Conservation (phyloP, 1,140 invertebrate genomes). For the Agrilus planipennis region DNA sequence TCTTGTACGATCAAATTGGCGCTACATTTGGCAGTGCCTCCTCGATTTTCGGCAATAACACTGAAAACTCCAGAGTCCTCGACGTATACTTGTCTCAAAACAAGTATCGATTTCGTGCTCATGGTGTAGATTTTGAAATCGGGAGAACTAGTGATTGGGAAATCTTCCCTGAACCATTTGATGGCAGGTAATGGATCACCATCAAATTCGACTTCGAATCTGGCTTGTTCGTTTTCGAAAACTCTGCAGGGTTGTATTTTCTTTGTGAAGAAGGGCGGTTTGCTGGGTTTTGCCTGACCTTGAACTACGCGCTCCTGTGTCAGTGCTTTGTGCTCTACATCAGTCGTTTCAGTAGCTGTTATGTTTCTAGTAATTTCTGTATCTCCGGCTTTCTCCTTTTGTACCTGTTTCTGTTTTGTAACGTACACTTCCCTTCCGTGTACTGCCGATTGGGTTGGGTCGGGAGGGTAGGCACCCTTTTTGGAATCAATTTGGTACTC, state of each 20-base stretch:
- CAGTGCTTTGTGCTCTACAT: slow-evolving; percentile 80
- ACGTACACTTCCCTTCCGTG: slow-evolving; percentile 81
- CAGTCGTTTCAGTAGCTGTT: slow-evolving; percentile 85
- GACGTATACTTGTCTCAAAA: slow-evolving; percentile 81
- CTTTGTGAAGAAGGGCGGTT: slow-evolving; percentile 86
- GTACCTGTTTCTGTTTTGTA: slow-evolving; percentile 77
- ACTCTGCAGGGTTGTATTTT: slow-evolving; percentile 92
- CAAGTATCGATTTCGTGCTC: slow-evolving; percentile 75
- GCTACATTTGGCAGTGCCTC: slow-evolving; percentile 85
- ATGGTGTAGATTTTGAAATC: slow-evolving; percentile 87
- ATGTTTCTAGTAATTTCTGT: slow-evolving; percentile 83
- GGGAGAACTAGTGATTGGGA: slow-evolving; percentile 79
- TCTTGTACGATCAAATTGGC: slow-evolving; percentile 93
- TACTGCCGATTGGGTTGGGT: slow-evolving; percentile 68
- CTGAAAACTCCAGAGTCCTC: slow-evolving; percentile 89
- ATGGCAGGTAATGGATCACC: slow-evolving; percentile 82
- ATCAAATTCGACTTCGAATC: slow-evolving; percentile 92
- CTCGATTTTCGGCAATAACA: slow-evolving; percentile 79
- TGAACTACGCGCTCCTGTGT: slow-evolving; percentile 78
- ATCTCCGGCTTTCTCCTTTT: slow-evolving; percentile 78
- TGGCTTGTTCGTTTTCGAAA: slow-evolving; percentile 87
- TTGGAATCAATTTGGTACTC: slow-evolving; percentile 36
- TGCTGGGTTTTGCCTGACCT: slow-evolving; percentile 66
- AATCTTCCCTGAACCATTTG: slow-evolving; percentile 90
- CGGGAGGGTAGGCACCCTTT: slow-evolving; percentile 43